phyloP scores from a whole-genome alignment of 1,140 invertebrate genomes.

The Phthorimaea operculella region DNA sequence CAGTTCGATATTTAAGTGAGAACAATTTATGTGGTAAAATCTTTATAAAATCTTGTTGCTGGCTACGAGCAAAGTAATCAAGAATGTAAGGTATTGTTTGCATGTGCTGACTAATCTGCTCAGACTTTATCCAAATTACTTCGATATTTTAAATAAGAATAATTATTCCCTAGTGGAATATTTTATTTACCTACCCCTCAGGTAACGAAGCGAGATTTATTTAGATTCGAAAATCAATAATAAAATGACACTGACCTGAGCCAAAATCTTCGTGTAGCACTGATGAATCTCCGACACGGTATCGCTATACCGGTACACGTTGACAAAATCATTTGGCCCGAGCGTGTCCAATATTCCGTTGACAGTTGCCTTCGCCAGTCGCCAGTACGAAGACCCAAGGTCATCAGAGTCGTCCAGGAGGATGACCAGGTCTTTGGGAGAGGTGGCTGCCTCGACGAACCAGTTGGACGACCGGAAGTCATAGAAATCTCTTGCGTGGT shows the following conservation, averaged over 20 bases:
- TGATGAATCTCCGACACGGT: constrained; percentile 79
- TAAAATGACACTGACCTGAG: constrained; percentile 70
- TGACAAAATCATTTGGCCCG: constrained; percentile 96
- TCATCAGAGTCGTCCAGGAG: constrained; percentile 91
- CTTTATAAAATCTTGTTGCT: too few species aligned
- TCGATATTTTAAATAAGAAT: too few species aligned
- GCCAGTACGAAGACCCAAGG: constrained; percentile 85
- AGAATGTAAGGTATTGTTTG: too few species aligned
- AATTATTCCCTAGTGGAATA: too few species aligned
- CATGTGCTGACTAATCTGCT: too few species aligned
- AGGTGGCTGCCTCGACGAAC: constrained; percentile 96
- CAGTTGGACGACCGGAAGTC: constrained; percentile 89
- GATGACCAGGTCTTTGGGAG: constrained; percentile 96
- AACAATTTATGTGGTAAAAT: too few species aligned
- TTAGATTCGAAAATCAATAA: too few species aligned
- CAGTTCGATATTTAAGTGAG: too few species aligned
- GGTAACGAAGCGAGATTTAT: too few species aligned
- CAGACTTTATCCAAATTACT: too few species aligned
- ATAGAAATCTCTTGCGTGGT: constrained; percentile 78
- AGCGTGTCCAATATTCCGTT: constrained; percentile 93
- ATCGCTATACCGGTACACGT: constrained; percentile 88
- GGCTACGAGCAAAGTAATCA: too few species aligned
- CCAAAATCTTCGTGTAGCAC: constrained; percentile 89
- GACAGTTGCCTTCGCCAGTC: constrained; percentile 87
- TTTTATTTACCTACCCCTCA: too few species aligned